Evolutionary conservation across 1,140 invertebrate genomes (phyloP).

Genomic region (Anoplolepis gracilipes): DNA sequence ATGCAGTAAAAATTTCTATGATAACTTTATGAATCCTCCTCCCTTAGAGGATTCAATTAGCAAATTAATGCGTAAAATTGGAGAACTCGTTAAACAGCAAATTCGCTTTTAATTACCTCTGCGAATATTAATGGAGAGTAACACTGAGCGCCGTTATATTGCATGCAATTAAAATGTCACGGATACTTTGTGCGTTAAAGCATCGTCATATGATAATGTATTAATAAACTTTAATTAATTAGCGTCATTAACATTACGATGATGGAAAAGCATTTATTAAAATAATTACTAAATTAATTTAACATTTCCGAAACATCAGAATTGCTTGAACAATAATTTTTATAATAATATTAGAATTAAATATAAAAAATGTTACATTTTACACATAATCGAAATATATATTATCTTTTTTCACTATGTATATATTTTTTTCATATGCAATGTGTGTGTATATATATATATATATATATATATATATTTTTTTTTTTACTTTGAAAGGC

Average conservation of each 20-base stretch:
- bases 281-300: slow-evolving; percentile 53
- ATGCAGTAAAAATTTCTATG: slow-evolving; percentile 5
- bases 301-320: not conserved
- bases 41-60: slow-evolving; percentile 62
- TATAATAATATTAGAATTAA: slow-evolving; percentile 1
- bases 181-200: slow-evolving; percentile 60
- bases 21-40: slow-evolving; percentile 50
- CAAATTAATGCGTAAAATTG: slow-evolving; percentile 67
- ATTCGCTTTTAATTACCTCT: slow-evolving; percentile 64
- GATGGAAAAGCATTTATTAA: slow-evolving; percentile 48
- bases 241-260: slow-evolving; percentile 58
- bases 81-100: slow-evolving; percentile 61
- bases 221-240: slow-evolving; percentile 64
- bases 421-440: too few species aligned
- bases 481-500: slow-evolving; percentile 57
- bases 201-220: slow-evolving; percentile 61
- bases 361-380: not conserved
- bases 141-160: slow-evolving; percentile 59
- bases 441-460: not conserved
- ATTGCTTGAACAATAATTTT: slow-evolving; percentile 4
- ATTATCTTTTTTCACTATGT: not conserved
- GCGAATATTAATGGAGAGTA: slow-evolving; percentile 63
- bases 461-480: not conserved
- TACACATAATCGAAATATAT: not conserved
- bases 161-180: slow-evolving; percentile 63